phyloP scores from a whole-genome alignment of 2,113 vertebrate species.

The Ictalurus furcatus region DNA sequence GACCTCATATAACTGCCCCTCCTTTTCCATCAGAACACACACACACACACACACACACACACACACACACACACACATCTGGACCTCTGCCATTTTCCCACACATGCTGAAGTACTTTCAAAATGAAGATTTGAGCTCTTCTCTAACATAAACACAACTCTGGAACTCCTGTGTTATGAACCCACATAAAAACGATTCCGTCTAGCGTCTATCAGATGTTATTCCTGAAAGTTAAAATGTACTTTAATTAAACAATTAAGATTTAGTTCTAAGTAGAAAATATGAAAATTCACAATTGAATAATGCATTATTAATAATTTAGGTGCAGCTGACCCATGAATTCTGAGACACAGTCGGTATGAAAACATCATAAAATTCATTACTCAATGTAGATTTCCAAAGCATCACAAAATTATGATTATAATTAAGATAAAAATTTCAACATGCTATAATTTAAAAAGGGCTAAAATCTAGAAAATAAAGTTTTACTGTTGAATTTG shows the following conservation, averaged over 20 bases:
- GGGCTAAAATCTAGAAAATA: neutral
- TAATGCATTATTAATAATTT: neutral
- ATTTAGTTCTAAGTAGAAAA: neutral
- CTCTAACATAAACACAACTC: conserved; percentile 40
- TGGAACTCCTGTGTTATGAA: conserved; percentile 6
- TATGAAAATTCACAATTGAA: neutral
- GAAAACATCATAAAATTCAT: neutral
- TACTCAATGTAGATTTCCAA: neutral
- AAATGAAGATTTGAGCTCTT: conserved; percentile 32
- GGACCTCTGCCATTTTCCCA: conserved; percentile 72
- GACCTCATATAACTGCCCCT: conserved; percentile 32
- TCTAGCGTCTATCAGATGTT: neutral
- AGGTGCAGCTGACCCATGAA: neutral
- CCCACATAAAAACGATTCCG: neutral
- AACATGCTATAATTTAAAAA: neutral
- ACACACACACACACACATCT: conserved; percentile 48
- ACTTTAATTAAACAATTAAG: neutral
- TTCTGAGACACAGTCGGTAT: neutral
- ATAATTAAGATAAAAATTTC: neutral
- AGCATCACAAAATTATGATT: neutral
- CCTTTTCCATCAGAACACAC: conserved; percentile 36
- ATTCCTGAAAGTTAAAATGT: neutral
- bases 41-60: conserved; percentile 36
- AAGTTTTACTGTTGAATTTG: neutral
- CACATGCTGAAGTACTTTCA: conserved; percentile 69